A percentile compares a stretch with the other conserved stretches of the same genome.
These are phyloP conservation scores for Eulacestoma nigropectus DNA, from an alignment of 2,113 vertebrate species.

Conservation along the genomic window DNA sequence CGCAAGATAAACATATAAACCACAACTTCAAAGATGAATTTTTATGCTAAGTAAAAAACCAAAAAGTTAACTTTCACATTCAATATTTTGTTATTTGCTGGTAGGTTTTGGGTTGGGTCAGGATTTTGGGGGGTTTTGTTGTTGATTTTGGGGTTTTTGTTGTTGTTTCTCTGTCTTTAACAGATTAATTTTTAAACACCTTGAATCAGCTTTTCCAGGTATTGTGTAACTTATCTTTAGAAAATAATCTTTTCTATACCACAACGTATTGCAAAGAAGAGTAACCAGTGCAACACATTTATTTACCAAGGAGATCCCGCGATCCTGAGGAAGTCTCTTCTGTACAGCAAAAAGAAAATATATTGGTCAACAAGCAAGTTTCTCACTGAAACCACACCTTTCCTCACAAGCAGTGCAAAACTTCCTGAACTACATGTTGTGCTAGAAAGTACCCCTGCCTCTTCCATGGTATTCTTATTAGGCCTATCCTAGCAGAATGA, in stretches of 20 bases:
- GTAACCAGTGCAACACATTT: neutral
- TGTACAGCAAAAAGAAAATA: accelerated
- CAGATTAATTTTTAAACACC: neutral
- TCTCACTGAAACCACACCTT: neutral
- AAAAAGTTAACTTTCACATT: neutral
- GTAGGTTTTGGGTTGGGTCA: neutral
- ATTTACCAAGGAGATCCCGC: neutral
- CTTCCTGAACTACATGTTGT: neutral
- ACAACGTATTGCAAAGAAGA: neutral
- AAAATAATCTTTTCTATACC: neutral
- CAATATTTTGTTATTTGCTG: neutral
- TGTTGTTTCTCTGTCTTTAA: neutral
- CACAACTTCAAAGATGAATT: neutral
- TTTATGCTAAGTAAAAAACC: neutral
- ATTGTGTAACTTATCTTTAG: neutral
- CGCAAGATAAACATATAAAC: neutral
- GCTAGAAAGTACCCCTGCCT: neutral
- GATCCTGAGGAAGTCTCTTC: neutral
- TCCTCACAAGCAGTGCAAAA: neutral
- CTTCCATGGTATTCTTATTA: neutral
- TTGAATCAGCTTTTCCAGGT: neutral
- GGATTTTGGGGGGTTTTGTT: neutral
- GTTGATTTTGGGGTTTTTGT: neutral
- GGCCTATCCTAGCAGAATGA: neutral
- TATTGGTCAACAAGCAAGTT: neutral